Evolutionary conservation across 2,113 vertebrate genomes (phyloP).

Genomic region (Gulo gulo): DNA sequence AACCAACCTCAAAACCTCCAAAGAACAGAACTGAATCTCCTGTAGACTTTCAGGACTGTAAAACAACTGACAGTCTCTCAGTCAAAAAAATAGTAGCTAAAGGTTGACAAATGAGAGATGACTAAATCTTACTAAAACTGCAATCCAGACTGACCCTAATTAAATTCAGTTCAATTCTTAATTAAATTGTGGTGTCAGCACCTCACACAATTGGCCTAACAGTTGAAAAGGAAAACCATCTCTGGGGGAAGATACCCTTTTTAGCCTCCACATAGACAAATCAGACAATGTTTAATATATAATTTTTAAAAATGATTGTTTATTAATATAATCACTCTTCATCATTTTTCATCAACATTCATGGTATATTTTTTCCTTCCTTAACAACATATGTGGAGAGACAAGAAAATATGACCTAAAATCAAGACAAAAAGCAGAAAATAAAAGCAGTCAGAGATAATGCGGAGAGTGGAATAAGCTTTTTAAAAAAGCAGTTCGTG

Average conservation of each 20-base stretch:
- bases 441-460: not conserved
- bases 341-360: not conserved
- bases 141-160: not conserved
- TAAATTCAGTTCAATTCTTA: constrained; percentile 34
- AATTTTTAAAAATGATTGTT: not conserved
- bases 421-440: constrained; percentile 24
- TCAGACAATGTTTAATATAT: not conserved
- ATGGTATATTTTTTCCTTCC: not conserved
- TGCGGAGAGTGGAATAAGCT: not conserved
- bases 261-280: not conserved
- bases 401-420: constrained; percentile 5
- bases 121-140: constrained; percentile 27
- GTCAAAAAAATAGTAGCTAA: not conserved
- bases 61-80: not conserved
- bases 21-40: constrained; percentile 9
- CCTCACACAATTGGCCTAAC: not conserved
- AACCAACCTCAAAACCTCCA: constrained; percentile 15
- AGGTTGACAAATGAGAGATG: not conserved
- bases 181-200: not conserved
- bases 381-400: not conserved
- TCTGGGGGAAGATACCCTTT: not conserved
- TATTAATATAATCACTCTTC: not conserved
- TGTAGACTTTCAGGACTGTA: not conserved
- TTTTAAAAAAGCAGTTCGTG: not conserved
- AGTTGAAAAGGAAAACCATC: not conserved